Conservation (phyloP, 2,113 vertebrate species). For the Ovis canadensis region DNA sequence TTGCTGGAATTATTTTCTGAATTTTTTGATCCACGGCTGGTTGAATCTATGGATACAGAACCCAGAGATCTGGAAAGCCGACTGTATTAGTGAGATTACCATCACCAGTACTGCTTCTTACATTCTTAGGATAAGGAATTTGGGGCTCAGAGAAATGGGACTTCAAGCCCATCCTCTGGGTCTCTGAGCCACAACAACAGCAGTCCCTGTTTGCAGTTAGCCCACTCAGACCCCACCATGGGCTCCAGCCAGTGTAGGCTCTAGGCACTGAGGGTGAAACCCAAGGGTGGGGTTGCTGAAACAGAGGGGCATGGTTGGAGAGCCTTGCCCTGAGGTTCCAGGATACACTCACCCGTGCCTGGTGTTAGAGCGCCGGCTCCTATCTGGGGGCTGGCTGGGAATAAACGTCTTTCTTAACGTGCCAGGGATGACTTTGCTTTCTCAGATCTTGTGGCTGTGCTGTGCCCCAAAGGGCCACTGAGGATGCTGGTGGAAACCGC, state of each 20-base stretch:
- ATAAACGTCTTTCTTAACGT: neutral
- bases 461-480: slow-evolving; percentile 94
- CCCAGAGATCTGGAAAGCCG: neutral
- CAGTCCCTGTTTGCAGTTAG: neutral
- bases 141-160: neutral
- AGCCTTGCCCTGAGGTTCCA: neutral
- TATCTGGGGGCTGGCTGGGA: neutral
- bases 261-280: neutral
- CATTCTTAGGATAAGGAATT: neutral
- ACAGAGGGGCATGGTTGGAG: accelerated
- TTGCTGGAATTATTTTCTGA: neutral
- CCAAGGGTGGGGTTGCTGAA: neutral
- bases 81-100: neutral
- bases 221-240: accelerated
- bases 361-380: neutral
- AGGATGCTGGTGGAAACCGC: slow-evolving; percentile 97
- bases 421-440: slow-evolving; percentile 40
- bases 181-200: neutral
- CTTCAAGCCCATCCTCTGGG: neutral
- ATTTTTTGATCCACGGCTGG: neutral
- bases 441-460: slow-evolving; percentile 94
- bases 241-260: neutral
- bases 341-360: accelerated
- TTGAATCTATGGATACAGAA: neutral
- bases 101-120: neutral